Conservation (phyloP, 1,140 invertebrate species). For the Arion vulgaris region DNA sequence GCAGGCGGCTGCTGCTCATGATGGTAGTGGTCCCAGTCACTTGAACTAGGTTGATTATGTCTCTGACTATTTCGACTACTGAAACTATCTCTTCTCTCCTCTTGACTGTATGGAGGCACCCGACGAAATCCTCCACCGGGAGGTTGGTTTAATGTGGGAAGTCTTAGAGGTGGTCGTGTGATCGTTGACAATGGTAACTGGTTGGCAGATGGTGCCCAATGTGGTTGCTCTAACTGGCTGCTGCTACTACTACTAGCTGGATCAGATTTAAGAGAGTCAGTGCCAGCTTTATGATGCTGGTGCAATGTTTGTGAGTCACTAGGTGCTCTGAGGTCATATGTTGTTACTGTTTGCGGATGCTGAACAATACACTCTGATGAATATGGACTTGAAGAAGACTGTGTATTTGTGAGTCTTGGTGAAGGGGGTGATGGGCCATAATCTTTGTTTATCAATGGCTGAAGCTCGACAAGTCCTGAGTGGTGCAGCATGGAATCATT, state of each 20-base stretch:
- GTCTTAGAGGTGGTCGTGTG: slow-evolving; percentile 18
- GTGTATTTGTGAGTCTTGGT: slow-evolving; percentile 17
- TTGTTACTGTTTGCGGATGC: neutral
- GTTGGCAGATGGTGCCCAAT: neutral
- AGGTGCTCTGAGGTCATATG: neutral
- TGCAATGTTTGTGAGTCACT: slow-evolving; percentile 4
- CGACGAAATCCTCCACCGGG: slow-evolving; percentile 9
- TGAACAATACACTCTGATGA: slow-evolving; percentile 16
- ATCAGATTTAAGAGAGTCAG: slow-evolving; percentile 5
- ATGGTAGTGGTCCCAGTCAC: neutral
- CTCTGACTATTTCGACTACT: neutral
- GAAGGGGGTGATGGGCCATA: neutral
- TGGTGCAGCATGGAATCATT: slow-evolving; percentile 2
- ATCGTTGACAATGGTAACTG: neutral
- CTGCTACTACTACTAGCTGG: neutral
- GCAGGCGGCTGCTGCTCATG: slow-evolving; percentile 6
- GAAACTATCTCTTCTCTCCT: slow-evolving; percentile 1
- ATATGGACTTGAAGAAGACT: neutral
- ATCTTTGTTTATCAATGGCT: slow-evolving; percentile 22
- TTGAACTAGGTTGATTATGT: neutral
- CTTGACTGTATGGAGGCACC: slow-evolving; percentile 3
- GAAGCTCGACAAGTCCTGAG: slow-evolving; percentile 33
- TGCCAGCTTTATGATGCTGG: slow-evolving; percentile 1
- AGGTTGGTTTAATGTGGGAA: slow-evolving; percentile 26
- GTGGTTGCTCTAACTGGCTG: neutral